Base-by-base conservation (phyloP, 2,797 vertebrate genomes). In the Poecilia gillii region DNA sequence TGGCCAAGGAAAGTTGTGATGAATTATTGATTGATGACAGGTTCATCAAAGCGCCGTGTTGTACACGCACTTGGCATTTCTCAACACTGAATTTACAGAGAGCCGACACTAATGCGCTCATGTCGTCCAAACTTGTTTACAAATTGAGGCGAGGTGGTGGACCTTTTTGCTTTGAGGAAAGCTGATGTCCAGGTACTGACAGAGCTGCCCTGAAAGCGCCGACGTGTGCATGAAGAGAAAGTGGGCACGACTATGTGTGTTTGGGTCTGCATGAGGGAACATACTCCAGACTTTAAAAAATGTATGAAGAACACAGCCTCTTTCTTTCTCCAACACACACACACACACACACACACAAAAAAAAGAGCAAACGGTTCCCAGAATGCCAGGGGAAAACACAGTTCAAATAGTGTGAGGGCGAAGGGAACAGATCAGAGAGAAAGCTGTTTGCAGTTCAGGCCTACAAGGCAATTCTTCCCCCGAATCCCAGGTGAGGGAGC, bases 281-380 rank as follows among this genome's bases (percentile, higher is more conserved):
- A 81, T 90, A 90, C 87, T 91, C 86, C 90, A 86, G 4, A 51
- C 92, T 93, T 96, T 97, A 95, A 97, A 96, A 97, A 96, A 97
- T 97, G 96, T 93, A 97, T 97, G 96, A 96, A 94, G 94, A 96
- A 91, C 94, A 92, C 94, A 91, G 92, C 87, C 91, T 94, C 91
- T 93, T 94, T 95, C 93, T 96, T 95, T 95, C 90, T 91, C 55
- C 85, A 68, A 91, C 93, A 93, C 87, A 96, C 93, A 49, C 33
- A 49, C 33, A 33, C 2, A 33, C 33, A 33, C 36, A 33, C 33
- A 33, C 33, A 33, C 36, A 39, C 36, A 39, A 4, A 51, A 51
- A 89, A 94, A 86, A 84, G 88, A 91, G 92, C 91, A 95, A 95
- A 96, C 93, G 87, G 90, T 92, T 96, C 92, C 92, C 91, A 93